phyloP scores from a whole-genome alignment of 2,113 vertebrate genomes.

The Ailuropoda melanoleuca region DNA sequence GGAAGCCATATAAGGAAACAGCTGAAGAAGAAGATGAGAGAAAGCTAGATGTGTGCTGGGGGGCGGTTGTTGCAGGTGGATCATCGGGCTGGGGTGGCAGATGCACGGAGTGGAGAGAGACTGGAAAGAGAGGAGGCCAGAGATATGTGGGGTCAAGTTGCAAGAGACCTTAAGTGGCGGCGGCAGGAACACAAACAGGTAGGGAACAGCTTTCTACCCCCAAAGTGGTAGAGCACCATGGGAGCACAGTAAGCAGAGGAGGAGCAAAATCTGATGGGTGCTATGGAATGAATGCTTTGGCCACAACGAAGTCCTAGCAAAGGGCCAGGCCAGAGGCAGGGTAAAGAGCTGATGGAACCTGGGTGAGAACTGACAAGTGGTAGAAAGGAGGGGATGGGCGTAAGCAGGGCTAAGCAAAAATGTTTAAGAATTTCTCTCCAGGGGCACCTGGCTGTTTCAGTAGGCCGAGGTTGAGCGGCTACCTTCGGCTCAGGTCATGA shows the following conservation, averaged over 20 bases:
- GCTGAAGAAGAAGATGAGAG: not conserved
- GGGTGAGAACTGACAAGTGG: not conserved
- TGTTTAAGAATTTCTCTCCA: not conserved
- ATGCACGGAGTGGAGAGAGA: not conserved
- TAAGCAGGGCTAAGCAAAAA: not conserved
- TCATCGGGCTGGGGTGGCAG: not conserved
- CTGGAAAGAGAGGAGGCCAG: not conserved
- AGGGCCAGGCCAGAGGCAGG: not conserved
- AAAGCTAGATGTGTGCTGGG: not conserved
- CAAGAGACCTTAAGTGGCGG: not conserved
- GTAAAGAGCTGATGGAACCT: not conserved
- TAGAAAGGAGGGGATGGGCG: not conserved
- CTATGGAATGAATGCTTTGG: not conserved
- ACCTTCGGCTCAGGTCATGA: too few relatives aligned
- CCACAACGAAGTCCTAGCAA: not conserved
- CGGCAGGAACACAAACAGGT: not conserved
- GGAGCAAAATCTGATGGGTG: not conserved
- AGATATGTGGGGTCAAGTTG: not conserved
- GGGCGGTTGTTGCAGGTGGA: not conserved
- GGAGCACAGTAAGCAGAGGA: not conserved
- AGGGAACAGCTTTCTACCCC: not conserved
- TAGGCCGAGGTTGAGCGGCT: too few relatives aligned
- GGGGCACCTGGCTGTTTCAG: too few relatives aligned
- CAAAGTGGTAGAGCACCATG: not conserved
- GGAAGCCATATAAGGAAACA: not conserved